A percentile compares a stretch with the other conserved stretches of the same genome.
These are phyloP conservation scores for Cyprinodon diabolis DNA, from an alignment of 2,797 vertebrate genomes.

Conservation along the genomic window DNA sequence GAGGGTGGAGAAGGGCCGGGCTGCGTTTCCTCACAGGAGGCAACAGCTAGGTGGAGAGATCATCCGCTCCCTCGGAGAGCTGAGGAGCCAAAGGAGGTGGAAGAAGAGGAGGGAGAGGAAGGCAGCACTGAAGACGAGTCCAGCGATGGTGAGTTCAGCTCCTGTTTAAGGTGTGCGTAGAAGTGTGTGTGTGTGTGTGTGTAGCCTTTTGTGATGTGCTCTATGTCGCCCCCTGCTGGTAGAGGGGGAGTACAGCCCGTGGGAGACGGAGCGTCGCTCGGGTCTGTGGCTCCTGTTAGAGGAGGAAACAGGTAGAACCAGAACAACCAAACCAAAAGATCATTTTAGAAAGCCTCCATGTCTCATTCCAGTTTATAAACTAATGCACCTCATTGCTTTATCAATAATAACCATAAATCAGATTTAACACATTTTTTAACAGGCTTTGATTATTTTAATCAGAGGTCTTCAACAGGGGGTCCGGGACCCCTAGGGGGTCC, in stretches of 20 bases:
- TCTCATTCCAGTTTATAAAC: neutral
- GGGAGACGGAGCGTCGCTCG: slow-evolving; percentile 85
- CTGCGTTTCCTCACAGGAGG: slow-evolving; percentile 75
- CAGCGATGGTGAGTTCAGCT: slow-evolving; percentile 83
- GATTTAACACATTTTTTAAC: too few relatives aligned
- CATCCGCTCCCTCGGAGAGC: slow-evolving; percentile 44
- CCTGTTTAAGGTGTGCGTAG: neutral
- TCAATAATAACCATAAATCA: too few relatives aligned
- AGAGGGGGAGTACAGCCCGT: slow-evolving; percentile 90
- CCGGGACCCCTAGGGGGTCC: too few relatives aligned
- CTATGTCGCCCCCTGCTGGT: slow-evolving; percentile 80
- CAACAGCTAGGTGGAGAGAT: slow-evolving; percentile 32
- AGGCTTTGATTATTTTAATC: too few relatives aligned
- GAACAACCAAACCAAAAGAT: slow-evolving; percentile 1
- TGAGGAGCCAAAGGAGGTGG: slow-evolving; percentile 18
- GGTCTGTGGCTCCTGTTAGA: slow-evolving; percentile 87
- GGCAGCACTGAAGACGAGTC: slow-evolving; percentile 68
- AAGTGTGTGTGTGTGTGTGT: slow-evolving; percentile 20
- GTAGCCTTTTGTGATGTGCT: slow-evolving; percentile 61
- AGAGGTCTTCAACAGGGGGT: too few relatives aligned
- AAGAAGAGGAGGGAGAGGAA: slow-evolving; percentile 23
- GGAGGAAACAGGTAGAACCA: slow-evolving; percentile 83
- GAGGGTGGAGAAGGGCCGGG: slow-evolving; percentile 78
- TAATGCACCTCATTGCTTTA: too few relatives aligned
- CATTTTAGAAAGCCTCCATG: neutral